Evolutionary conservation across 2,888 invertebrate species (phyloP), one percentile per base, ranked within the genome.

Genomic region (Megalurothrips usitatus): DNA sequence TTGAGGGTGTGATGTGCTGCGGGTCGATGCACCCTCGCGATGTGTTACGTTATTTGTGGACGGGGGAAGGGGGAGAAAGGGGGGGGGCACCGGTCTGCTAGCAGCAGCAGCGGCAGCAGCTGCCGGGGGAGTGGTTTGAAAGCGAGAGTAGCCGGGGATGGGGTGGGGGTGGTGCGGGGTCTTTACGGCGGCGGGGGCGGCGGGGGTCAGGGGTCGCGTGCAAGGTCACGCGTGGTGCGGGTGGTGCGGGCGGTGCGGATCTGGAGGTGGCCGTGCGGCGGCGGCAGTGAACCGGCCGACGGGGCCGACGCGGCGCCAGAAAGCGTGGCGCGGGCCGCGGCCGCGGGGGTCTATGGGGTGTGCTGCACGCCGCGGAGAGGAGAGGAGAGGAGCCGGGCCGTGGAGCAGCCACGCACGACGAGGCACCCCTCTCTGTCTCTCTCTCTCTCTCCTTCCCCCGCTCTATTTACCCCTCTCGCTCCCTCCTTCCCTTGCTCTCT

Each of bases 1-100:
- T n/a, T n/a, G n/a, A n/a, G n/a, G 52, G 52, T 52, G 52, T 52
- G 52, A 52, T 52, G 52, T 52, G n/a, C n/a, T n/a, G n/a, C n/a
- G n/a, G n/a, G n/a, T n/a, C n/a, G n/a, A n/a, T n/a, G n/a, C n/a
- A n/a, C n/a, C n/a, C n/a, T n/a, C n/a, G n/a, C n/a, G n/a, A n/a
- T n/a, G n/a, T n/a, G n/a, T n/a, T n/a, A n/a, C n/a, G n/a, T n/a
- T n/a, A n/a, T n/a, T n/a, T n/a, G n/a, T n/a, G n/a, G n/a, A n/a
- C n/a, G n/a, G n/a, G n/a, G n/a, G n/a, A n/a, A n/a, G n/a, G n/a
- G n/a, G n/a, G n/a, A n/a, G n/a, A n/a, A n/a, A n/a, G n/a, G n/a
- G n/a, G n/a, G n/a, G n/a, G n/a, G n/a, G n/a, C n/a, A n/a, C n/a
- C n/a, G n/a, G n/a, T n/a, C n/a, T n/a, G n/a, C n/a, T n/a, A n/a